A percentile compares a stretch with the other conserved stretches of the same genome.
These are phyloP conservation scores for Myocastor coypus DNA, from an alignment of 2,113 vertebrate species.

Conservation along the genomic window DNA sequence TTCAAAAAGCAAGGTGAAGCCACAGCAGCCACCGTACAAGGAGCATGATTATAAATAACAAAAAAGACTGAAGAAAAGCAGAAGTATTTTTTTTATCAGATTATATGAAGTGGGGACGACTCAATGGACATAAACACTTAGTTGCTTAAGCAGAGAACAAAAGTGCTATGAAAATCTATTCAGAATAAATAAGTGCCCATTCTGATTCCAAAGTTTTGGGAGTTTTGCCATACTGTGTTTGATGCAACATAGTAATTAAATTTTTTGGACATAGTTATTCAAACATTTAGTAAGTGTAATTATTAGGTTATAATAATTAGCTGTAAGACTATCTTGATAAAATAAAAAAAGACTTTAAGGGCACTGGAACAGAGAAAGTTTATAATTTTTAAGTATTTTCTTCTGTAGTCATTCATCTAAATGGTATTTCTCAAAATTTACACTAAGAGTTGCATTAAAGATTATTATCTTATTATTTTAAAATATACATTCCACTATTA, in stretches of 20 bases:
- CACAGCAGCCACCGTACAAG: neutral
- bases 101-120: neutral
- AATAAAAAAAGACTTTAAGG: neutral
- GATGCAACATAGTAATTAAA: neutral
- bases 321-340: neutral
- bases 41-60: neutral
- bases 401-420: neutral
- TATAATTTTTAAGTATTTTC: neutral
- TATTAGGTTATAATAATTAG: neutral
- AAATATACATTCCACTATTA: neutral
- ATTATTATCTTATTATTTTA: neutral
- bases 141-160: neutral
- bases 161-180: neutral
- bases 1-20: neutral
- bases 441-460: neutral
- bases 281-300: neutral
- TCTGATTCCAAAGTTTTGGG: neutral
- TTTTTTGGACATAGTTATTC: neutral
- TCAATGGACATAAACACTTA: neutral
- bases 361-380: neutral
- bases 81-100: neutral
- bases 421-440: no score
- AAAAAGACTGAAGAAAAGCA: neutral
- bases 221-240: neutral
- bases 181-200: neutral